Conservation (phyloP, 1,140 invertebrate species). For the Diploscapter pachys region DNA sequence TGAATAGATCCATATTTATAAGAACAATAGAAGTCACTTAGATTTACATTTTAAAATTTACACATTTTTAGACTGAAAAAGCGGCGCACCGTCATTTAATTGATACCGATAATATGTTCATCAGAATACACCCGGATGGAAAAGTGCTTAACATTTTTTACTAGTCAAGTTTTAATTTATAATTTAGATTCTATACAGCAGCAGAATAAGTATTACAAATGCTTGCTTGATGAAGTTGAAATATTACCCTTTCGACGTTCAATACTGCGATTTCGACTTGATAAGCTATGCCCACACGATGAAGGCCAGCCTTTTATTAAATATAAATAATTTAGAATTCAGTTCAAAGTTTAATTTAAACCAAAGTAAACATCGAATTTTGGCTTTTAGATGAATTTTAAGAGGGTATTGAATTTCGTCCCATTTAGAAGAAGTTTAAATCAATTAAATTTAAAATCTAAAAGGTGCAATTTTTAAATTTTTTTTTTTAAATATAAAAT, state of each 20-base stretch:
- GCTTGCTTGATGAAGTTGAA: constrained; percentile 38
- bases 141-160: constrained; percentile 13
- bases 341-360: no score
- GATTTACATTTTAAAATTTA: background rate
- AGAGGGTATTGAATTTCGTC: no score
- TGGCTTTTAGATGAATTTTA: no score
- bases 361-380: no score
- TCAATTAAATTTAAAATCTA: no score
- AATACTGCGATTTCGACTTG: constrained; percentile 39
- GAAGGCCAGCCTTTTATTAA: constrained; percentile 20
- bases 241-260: constrained; percentile 37
- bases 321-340: constrained; percentile 21
- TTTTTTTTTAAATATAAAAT: no score
- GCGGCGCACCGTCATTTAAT: constrained; percentile 38
- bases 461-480: no score
- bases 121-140: constrained; percentile 38
- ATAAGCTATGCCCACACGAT: constrained; percentile 41
- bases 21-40: background rate
- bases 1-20: background rate
- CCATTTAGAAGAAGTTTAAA: no score
- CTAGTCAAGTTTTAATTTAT: background rate
- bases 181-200: constrained; percentile 36
- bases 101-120: constrained; percentile 42
- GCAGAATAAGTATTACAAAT: constrained; percentile 31
- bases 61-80: constrained; percentile 38